Conservation (phyloP, 2,888 invertebrate genomes). For the Nemotelus pantherinus region DNA sequence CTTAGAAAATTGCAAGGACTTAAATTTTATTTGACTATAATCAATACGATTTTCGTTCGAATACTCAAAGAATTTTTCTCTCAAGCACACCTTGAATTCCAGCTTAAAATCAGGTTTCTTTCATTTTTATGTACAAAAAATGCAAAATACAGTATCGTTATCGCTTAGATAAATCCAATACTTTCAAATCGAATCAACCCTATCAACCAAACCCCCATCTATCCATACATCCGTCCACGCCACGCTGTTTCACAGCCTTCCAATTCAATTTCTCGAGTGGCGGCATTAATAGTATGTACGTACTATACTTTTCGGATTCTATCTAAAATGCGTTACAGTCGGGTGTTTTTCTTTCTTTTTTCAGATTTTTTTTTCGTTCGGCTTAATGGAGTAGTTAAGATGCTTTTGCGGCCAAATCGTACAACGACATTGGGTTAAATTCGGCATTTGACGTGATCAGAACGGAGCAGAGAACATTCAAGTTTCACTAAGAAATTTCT, state of each 20-base stretch:
- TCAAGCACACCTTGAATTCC: too few relatives aligned
- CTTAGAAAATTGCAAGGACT: too few relatives aligned
- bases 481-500: slow-evolving; percentile 6
- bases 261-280: slow-evolving; percentile 36
- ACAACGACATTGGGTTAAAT: slow-evolving; percentile 43
- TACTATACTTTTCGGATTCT: slow-evolving; percentile 20
- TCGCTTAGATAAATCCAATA: too few relatives aligned
- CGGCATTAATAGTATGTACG: slow-evolving; percentile 22
- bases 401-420: slow-evolving; percentile 42
- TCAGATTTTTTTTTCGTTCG: slow-evolving; percentile 7
- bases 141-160: too few relatives aligned
- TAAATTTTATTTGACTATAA: too few relatives aligned
- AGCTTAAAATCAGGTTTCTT: too few relatives aligned
- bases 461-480: not conserved
- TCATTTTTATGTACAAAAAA: too few relatives aligned
- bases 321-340: slow-evolving; percentile 29
- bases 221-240: too few relatives aligned
- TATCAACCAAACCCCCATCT: not conserved
- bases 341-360: slow-evolving; percentile 10
- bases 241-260: not conserved
- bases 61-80: too few relatives aligned
- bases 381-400: slow-evolving; percentile 42
- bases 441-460: slow-evolving; percentile 37
- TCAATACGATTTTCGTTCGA: too few relatives aligned
- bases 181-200: not conserved